Evolutionary conservation across 2,797 vertebrate species (phyloP), one percentile per base, ranked within the genome.

Genomic region (Scleropages formosus): DNA sequence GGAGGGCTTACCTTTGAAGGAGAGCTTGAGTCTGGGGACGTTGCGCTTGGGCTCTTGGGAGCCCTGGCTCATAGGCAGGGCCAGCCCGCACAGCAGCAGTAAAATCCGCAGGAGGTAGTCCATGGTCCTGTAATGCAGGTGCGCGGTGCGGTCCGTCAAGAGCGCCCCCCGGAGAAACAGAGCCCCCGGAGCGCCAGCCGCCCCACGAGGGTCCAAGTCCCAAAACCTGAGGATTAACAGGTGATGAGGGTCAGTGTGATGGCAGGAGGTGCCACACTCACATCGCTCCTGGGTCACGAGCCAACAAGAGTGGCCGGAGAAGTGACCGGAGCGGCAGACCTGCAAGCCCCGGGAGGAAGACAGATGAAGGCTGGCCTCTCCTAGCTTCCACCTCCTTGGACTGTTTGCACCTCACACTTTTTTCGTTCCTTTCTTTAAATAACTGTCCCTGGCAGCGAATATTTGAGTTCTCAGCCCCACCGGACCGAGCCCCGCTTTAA

Each of bases 11-110:
- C 97, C 97, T 92, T 95, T 97, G 88, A 95, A 97, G 82, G 96
- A 95, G 77, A 98, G 93, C 93, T 92, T 95, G 87, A 98, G 93
- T 85, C 97, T 92, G 47, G 97, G 96, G 83, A 96, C 94, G 20
- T 94, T 96, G 91, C 90, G 95, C 92, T 93, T 95, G 87, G 91
- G 91, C 82, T 90, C 89, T 78, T 90, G 91, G 87, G 93, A 91
- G 84, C 81, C 91, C 80, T 90, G 86, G 85, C 84, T 88, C 64
- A 85, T 87, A 4, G 90, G 88, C 87, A 94, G 91, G 82, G 94
- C 89, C 80, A 89, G 91, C 90, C 93, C 93, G 83, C 93, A 95
- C 89, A 95, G 90, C 82, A 94, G 90, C 89, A 93, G 91, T 91
- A 94, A 92, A 89, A 94, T 91, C 92, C 95, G 89, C 85, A 93